Evolutionary conservation across 2,888 invertebrate species (phyloP), one percentile per base, ranked within the genome.

Genomic region (Brachyptera risi): DNA sequence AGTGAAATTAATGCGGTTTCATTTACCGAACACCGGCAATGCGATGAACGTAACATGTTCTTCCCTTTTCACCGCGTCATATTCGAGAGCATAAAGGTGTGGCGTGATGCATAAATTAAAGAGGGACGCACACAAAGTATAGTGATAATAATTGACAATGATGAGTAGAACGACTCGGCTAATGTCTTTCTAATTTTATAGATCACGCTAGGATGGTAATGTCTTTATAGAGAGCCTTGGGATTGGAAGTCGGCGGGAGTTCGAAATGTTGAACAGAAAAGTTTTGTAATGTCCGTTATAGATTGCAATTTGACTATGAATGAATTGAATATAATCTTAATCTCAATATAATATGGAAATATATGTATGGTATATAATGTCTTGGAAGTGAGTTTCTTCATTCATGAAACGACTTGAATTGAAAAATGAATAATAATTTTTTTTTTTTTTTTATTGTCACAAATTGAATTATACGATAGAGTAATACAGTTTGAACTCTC

Each of bases 131-230:
- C 9, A 21, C 23, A 1, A 5, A 24, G 1, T n/a, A 23, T 24
- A 47, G 3, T 47, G 44, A 21, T 47, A n/a, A n/a, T n/a, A 47
- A 47, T 21, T 47, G 47, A 15, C 13, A 44, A 44, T 44, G 44
- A 44, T 44, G 13, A 19, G 44, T 24, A 3, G 9, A 24, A 24
- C 47, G 23, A 47, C 7, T 47, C 13, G 3, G 9, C 47, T 47
- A 47, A 47, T 47, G 47, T 47, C 47, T 47, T 47, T 47, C 24
- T 47, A 24, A 47, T 47, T 21, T 23, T 24, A 47, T 24, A 13
- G 47, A 21, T 24, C 47, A 47, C 47, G 47, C 47, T 21, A 47
- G 11, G 21, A 3, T 5, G 3, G 21, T 44, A 31, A 31, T 31
- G 31, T 31, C 31, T 31, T 31, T 5, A 31, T 31, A 7, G 31